Evolutionary conservation across 1,140 invertebrate species (phyloP), one percentile per base, ranked within the genome.

Genomic region (Drosophila saltans): DNA sequence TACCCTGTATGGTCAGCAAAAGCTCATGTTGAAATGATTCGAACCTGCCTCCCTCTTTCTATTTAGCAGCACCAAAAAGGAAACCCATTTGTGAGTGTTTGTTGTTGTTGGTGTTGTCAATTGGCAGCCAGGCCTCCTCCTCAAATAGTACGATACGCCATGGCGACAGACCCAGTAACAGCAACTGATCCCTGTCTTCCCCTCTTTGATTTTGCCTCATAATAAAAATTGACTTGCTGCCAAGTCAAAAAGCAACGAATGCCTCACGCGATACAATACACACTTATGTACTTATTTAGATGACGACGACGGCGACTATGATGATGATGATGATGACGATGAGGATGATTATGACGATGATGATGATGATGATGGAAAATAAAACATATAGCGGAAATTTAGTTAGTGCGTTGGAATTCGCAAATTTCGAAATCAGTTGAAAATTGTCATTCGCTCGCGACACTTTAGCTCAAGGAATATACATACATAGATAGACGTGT

Each of bases 351-450:
- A 45, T 45, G 4, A 21, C 24, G 45, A 21, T 24, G 45, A 21
- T 48, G 56, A 39, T 39, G 57, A 11, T 24, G 45, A 52, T 52
- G 45, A 52, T 26, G 45, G 45, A 52, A 52, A 52, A 26, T 52
- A 80, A 80, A 77, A 84, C 65, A 78, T 85, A 81, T 85, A 81
- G 69, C 66, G 81, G 56, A 80, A 77, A 72, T 77, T 69, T 64
- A 41, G 40, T 59, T 66, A 48, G 59, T 72, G 55, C 60, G 81
- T 59, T 58, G 68, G 74, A 76, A 67, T 88, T 80, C 58, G 75
- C 78, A 41, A 69, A 70, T 79, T 76, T 89, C 71, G 70, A 90
- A 90, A 81, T 90, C 85, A 90, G 85, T 90, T 90, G 69, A 77
- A 81, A 80, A 74, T 52, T 73, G 78, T 69, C 73, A 77, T 69